Evolutionary conservation across 1,140 invertebrate genomes (phyloP), one percentile per base, ranked within the genome.

Genomic region (Cotesia vestalis): DNA sequence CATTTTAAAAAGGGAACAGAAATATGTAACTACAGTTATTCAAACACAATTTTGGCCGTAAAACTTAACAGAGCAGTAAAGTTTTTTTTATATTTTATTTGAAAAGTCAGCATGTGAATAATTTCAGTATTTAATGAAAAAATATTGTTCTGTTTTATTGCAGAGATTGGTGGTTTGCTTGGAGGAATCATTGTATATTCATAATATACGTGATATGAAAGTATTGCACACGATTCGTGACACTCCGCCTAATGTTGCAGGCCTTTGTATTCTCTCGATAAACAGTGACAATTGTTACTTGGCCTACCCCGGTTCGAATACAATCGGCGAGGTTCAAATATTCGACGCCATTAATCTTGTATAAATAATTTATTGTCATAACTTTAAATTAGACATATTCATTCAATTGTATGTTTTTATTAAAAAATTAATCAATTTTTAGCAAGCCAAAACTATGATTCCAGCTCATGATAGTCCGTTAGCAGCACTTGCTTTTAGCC

Each of bases 161-260:
- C 89, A 97, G 93, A 91, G 98, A 80, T 89, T 99, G 82, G 93
- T 99, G 69, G 98, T 99, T 75, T 99, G 98, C 87, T 87, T 99
- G 77, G 97, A 99, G 87, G 98, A 99, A 85, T 96, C 95, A 69
- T 89, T 99, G 69, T 98, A 98, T 84, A 98, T 99, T 81, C 98
- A 99, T 89, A 99, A 99, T 88, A 98, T 99, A 76, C 91, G 95
- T 61, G 98, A 99, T 85, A 99, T 99, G 98, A 98, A 97, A 88
- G 95, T 99, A 36, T 89, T 99, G 76, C 98, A 99, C 84, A 99
- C 96, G 66, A 99, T 99, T 81, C 91, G 96, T 75, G 98, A 99
- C 84, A 99, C 98, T 66, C 98, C 98, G 69, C 93, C 94, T 53
- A 99, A 99, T 89, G 93, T 94, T 36, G 89, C 90, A 77, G 98